These are phyloP conservation scores for Crenuchus spilurus DNA, from an alignment of 2,797 vertebrate species.

Conservation along the genomic window DNA sequence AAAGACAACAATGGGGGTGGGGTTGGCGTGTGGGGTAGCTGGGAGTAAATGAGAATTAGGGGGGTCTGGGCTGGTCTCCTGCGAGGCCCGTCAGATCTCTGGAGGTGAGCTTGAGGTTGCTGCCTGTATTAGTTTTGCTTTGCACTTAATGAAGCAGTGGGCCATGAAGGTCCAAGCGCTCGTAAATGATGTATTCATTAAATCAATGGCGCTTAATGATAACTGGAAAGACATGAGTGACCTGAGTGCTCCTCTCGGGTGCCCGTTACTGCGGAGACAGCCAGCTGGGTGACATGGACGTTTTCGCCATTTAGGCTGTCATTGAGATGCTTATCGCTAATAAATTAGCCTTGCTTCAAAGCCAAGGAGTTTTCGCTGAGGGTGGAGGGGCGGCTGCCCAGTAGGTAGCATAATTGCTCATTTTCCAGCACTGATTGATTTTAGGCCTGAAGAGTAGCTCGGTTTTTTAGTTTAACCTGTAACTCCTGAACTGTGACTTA, in stretches of 20 bases:
- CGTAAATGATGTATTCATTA: constrained; percentile 81
- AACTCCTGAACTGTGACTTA: neutral
- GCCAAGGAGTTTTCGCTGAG: constrained; percentile 18
- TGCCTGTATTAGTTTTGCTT: constrained; percentile 80
- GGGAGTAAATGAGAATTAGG: neutral
- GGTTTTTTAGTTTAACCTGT: neutral
- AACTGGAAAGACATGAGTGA: constrained; percentile 76
- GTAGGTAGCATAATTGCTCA: constrained; percentile 33
- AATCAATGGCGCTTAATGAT: constrained; percentile 81
- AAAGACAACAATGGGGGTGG: neutral
- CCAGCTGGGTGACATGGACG: constrained; percentile 68
- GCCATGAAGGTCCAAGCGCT: constrained; percentile 84
- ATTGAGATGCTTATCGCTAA: constrained; percentile 68
- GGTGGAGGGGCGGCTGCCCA: constrained; percentile 36
- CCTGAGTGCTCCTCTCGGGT: constrained; percentile 72
- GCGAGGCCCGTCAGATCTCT: constrained; percentile 58
- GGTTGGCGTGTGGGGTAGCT: neutral
- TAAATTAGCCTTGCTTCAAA: constrained; percentile 58
- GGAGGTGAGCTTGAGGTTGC: constrained; percentile 83
- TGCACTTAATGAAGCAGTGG: constrained; percentile 80
- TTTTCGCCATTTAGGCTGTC: constrained; percentile 60
- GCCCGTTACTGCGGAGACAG: constrained; percentile 69
- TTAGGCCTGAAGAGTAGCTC: neutral
- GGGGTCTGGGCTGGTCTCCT: constrained; percentile 23
- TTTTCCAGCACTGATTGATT: constrained; percentile 21